Evolutionary conservation across 2,113 vertebrate species (phyloP).

Genomic region (Paratilapia polleni): DNA sequence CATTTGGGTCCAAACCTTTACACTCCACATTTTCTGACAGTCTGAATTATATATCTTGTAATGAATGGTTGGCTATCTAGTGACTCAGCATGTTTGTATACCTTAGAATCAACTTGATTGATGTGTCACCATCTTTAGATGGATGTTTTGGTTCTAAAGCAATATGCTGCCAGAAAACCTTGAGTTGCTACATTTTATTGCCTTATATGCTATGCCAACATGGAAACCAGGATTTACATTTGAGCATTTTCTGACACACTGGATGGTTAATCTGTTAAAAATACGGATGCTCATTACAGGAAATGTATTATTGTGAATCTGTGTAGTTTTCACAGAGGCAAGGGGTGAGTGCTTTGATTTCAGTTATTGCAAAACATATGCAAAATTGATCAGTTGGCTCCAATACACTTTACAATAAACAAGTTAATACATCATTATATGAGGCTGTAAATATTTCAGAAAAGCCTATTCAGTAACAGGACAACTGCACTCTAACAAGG

Average conservation of each 20-base stretch:
- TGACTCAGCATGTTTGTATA: background rate
- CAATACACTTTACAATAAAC: background rate
- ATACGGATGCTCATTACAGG: background rate
- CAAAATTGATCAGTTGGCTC: background rate
- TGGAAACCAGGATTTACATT: background rate
- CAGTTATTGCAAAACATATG: background rate
- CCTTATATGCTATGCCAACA: background rate
- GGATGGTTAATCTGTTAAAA: background rate
- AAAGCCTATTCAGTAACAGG: background rate
- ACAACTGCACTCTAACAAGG: background rate
- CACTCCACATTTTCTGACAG: background rate
- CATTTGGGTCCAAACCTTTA: background rate
- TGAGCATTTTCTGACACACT: background rate
- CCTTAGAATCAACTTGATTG: background rate
- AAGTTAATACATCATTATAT: background rate
- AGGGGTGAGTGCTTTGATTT: background rate
- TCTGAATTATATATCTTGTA: background rate
- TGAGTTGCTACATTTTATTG: background rate
- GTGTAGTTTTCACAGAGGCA: background rate
- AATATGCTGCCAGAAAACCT: background rate
- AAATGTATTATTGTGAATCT: background rate
- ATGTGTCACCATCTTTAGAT: background rate
- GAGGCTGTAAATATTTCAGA: background rate
- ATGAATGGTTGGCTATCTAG: background rate
- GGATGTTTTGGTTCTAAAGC: background rate